phyloP scores from a whole-genome alignment of 2,888 invertebrate species.

The Amiota minor region DNA sequence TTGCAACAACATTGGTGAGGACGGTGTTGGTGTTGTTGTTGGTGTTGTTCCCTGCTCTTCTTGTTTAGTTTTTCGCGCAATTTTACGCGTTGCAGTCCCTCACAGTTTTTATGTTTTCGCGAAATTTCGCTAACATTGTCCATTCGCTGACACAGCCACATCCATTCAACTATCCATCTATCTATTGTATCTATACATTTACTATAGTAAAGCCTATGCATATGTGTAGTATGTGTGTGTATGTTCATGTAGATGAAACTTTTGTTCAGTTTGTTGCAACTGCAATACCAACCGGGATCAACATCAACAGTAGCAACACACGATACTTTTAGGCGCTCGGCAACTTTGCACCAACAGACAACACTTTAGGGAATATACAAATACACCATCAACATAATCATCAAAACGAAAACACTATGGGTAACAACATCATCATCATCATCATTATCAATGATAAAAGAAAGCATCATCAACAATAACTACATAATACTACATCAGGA shows the following conservation, averaged over 20 bases:
- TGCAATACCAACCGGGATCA: constrained; percentile 21
- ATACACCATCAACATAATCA: constrained; percentile 51
- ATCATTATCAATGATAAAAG: background rate
- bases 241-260: background rate
- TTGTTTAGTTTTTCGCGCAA: constrained; percentile 67
- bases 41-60: constrained; percentile 18
- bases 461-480: constrained; percentile 40
- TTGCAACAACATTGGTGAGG: background rate
- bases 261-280: constrained; percentile 49
- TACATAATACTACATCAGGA: constrained; percentile 39
- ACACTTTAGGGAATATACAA: constrained; percentile 59
- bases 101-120: constrained; percentile 52
- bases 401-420: background rate
- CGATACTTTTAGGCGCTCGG: constrained; percentile 45
- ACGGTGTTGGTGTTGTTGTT: background rate
- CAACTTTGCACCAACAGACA: constrained; percentile 50
- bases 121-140: constrained; percentile 34
- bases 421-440: constrained; percentile 32
- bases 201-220: background rate
- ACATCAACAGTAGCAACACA: no score
- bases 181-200: constrained; percentile 53
- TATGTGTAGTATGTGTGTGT: background rate
- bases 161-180: no score
- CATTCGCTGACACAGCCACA: background rate
- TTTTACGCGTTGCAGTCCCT: constrained; percentile 58